Conservation (phyloP, 2,113 vertebrate genomes). For the Cyphomyrus discorhynchus region DNA sequence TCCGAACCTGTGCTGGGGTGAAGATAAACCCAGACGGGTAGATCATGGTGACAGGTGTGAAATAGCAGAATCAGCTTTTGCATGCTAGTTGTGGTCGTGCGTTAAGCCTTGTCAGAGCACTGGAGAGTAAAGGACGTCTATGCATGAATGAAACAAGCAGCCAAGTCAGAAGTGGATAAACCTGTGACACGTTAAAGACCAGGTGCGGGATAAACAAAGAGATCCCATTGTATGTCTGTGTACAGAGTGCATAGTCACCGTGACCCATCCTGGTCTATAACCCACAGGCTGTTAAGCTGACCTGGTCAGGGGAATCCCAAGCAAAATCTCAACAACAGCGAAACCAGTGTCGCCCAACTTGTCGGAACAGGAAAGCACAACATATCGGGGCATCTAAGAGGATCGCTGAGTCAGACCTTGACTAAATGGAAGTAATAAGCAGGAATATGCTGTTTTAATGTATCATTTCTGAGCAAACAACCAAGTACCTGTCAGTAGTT, state of each 20-base stretch:
- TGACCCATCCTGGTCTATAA: neutral
- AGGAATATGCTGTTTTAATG: constrained; percentile 33
- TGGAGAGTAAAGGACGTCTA: neutral
- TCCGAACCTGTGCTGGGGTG: constrained; percentile 47
- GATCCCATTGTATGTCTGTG: neutral
- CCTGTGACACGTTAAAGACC: neutral
- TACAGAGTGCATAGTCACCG: neutral
- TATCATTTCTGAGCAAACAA: constrained; percentile 30
- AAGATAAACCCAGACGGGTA: neutral
- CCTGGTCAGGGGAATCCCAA: neutral
- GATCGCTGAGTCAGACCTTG: constrained; percentile 22
- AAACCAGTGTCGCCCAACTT: neutral
- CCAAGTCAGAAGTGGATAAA: neutral
- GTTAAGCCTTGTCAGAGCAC: neutral
- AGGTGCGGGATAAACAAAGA: neutral
- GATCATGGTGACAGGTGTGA: neutral
- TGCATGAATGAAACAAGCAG: neutral
- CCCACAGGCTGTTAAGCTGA: neutral
- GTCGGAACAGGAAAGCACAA: neutral
- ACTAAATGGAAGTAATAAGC: constrained; percentile 49
- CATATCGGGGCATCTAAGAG: neutral
- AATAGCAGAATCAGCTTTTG: neutral
- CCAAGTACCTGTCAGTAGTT: constrained; percentile 17
- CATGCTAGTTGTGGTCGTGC: neutral
- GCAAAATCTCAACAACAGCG: neutral